A percentile compares a stretch with the other conserved stretches of the same genome.
Evolutionary conservation across 2,113 vertebrate species (phyloP).

Genomic region (Saimiri boliviensis): DNA sequence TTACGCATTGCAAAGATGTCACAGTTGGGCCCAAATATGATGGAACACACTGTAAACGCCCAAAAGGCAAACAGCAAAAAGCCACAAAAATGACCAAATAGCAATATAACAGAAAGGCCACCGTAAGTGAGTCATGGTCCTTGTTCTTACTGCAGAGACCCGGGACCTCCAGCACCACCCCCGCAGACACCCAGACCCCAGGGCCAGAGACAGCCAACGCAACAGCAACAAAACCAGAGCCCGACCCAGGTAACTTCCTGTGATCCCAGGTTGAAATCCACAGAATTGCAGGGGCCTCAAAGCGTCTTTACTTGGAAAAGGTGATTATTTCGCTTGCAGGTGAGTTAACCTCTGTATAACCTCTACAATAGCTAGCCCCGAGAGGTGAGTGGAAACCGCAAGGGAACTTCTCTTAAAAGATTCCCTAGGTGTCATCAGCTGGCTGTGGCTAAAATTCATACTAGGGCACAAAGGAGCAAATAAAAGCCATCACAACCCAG

Average conservation of each 20-base stretch:
- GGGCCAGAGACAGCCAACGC: rapidly evolving
- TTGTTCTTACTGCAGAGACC: not conserved
- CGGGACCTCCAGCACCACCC: rapidly evolving
- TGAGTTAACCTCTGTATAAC: not conserved
- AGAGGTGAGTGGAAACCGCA: rapidly evolving
- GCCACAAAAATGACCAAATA: rapidly evolving
- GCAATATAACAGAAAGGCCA: rapidly evolving
- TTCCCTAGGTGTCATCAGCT: no score
- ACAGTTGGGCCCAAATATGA: rapidly evolving
- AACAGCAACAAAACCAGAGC: not conserved
- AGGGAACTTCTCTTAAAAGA: rapidly evolving
- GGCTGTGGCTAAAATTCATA: no score
- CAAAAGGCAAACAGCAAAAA: not conserved
- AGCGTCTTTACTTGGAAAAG: not conserved
- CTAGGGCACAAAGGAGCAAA: not conserved
- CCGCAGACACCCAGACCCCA: rapidly evolving
- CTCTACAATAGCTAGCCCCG: rapidly evolving
- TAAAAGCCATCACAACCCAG: rapidly evolving
- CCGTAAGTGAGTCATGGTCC: rapidly evolving
- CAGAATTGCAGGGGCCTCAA: rapidly evolving
- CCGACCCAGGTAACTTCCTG: rapidly evolving
- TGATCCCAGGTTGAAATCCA: no score
- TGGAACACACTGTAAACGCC: rapidly evolving
- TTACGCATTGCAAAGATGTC: not conserved
- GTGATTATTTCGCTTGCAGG: rapidly evolving